Base-by-base conservation (phyloP, 2,888 invertebrate species). In the Nezara viridula region DNA sequence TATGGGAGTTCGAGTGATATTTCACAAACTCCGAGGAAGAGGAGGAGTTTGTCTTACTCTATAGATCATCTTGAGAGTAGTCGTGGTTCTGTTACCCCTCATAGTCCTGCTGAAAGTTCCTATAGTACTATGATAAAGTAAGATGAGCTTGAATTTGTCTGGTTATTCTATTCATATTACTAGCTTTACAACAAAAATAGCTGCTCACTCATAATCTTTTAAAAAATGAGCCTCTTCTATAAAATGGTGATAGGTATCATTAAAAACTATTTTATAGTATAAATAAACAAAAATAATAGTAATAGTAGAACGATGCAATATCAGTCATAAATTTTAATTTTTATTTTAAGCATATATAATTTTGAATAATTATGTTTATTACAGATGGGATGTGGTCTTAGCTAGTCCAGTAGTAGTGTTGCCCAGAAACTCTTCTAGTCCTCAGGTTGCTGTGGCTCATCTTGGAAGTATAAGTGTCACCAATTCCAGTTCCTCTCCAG, bases 331-430 rank as follows among this genome's bases (percentile, higher is more conserved):
- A n/a, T 4, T 37, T 14, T 77, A 77, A 14, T 77, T 24, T 37
- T 77, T 37, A 44, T 7, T 49, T 14, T 85, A 16, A 37, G 77
- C 37, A 12, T 10, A 3, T 21, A 24, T 86, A 14, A 55, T 24
- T 24, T 88, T 88, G 2, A 50, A 73, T 32, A 24, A 60, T 24
- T 60, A 16, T 60, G 3, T 32, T 32, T 19, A 21, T 52, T 90
- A 92, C 91, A 96, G 96, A 90, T 93, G 98, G 90, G 96, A 96
- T 92, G 94, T 98, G 87, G 95, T 97, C 90, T 94, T 98, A 91
- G 97, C 98, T 93, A 98, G 98, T 88, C 99, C 99, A 0, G 97
- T 98, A 81, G 95, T 98, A 91, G 96, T 98, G 90, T 93, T 98
- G 89, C 98, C 98, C 0, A 94, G 97, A 90, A 95, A 95, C 19